These are phyloP conservation scores for Mamestra configurata DNA, from an alignment of 1,140 invertebrate genomes.

Conservation along the genomic window DNA sequence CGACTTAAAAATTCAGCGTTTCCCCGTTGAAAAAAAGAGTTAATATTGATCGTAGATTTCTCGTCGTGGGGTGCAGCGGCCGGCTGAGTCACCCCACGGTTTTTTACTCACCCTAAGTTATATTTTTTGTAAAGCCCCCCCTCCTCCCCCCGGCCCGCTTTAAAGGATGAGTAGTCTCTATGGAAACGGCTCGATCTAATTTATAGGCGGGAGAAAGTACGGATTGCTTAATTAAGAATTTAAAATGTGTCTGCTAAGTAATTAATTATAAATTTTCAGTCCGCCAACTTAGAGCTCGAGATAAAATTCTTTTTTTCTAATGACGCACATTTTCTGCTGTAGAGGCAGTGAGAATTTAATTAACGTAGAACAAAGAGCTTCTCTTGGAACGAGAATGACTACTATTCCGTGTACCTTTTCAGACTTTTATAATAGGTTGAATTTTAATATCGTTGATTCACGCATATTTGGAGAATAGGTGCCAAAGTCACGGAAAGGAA, in stretches of 20 bases:
- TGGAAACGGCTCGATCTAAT: constrained; percentile 88
- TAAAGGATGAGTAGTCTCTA: constrained; percentile 89
- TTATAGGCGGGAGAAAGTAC: constrained; percentile 87
- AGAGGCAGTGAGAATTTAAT: constrained; percentile 75
- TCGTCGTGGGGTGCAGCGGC: constrained; percentile 87
- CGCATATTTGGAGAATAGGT: constrained; percentile 8
- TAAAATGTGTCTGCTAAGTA: constrained; percentile 86
- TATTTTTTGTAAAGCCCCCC: constrained; percentile 87
- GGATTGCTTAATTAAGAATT: constrained; percentile 88
- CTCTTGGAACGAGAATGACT: constrained; percentile 34
- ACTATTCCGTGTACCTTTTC: constrained; percentile 39
- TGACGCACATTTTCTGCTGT: constrained; percentile 61
- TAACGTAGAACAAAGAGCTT: constrained; percentile 64
- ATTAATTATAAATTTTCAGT: constrained; percentile 86
- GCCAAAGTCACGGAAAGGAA: not conserved
- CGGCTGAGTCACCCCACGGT: constrained; percentile 88
- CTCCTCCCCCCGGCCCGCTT: constrained; percentile 78
- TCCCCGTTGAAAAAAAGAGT: constrained; percentile 88
- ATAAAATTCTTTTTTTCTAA: constrained; percentile 71
- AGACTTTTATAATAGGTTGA: constrained; percentile 39
- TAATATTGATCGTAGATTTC: constrained; percentile 89
- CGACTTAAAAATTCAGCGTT: constrained; percentile 85
- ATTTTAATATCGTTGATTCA: constrained; percentile 30
- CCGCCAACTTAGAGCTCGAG: constrained; percentile 69
- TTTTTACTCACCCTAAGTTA: constrained; percentile 89